Base-by-base conservation (phyloP, 2,113 vertebrate species). In the Stigmatopora argus region DNA sequence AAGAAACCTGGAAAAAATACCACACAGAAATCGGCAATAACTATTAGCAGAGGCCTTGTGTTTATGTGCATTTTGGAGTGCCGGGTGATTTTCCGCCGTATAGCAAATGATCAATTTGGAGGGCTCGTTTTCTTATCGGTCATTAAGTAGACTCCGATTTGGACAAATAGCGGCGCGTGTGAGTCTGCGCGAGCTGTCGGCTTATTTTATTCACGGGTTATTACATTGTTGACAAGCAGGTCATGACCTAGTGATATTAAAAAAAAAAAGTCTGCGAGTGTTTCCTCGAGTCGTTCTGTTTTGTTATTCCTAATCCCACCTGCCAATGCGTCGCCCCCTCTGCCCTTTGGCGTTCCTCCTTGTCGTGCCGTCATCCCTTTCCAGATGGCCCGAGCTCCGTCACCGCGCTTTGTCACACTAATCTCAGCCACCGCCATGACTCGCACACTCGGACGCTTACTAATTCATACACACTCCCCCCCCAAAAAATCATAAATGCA, bases 381-480 rank as follows among this genome's bases (percentile, higher is more conserved):
- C 86, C 84, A 87, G 87, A 89, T 87, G 87, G 87, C 76, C 76
- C 41, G 64, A 73, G 80, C 73, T 70, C 82, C 75, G 76, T 85
- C 78, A 72, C 73, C 62, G 74, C 67, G 75, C 81, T 84, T 75
- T 38, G 76, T 87, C 83, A 83, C 77, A 72, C 71, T 67, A 69
- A 76, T 68, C 78, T 67, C 72, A 77, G 65, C 79, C 57, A 65
- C 73, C 69, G 67, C 69, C 61, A 55, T 72, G 63, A 83, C 64
- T 75, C 80, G 66, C 66, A 59, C 48, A 44, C 52, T 14, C 38
- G 38, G 45, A 7, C 18, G 41, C 45, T 52, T 19, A 59, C 35
- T 41, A 66, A 71, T 68, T 64, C 59, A 73, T 47, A 53, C 75
- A 65, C 69, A 64, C 52, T 53, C 45, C 17, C 21, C 51, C 19